Base-by-base conservation (phyloP, 2,113 vertebrate species). In the Eupsittula cactorum region DNA sequence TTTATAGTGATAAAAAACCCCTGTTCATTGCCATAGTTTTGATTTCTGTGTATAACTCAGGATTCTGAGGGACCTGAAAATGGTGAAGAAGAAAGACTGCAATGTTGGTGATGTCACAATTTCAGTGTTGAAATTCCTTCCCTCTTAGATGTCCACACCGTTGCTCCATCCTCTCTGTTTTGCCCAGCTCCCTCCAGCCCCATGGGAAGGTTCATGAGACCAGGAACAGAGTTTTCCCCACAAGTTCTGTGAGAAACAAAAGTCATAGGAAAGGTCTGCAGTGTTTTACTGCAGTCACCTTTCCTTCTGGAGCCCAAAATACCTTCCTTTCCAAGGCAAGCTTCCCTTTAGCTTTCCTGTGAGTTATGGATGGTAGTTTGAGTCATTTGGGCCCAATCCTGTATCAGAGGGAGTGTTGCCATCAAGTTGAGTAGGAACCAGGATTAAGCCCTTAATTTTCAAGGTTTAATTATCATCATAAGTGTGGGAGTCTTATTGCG, bases 361-460 rank as follows among this genome's bases (percentile, higher is more conserved):
- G 79, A 92, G 55, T 86, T 95, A 88, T 28, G 5, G 59, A 17
- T 20, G 17, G 44, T 65, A 60, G 62, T 73, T 94, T 3, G 20
- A 88, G 69, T 84, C 77, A 73, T 92, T 88, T 65, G 44, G 69
- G 55, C 82, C 80, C 82, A 55, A 60, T 86, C 52, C 86, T 44
- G 1, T 59, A 33, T 53, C 74, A 90, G 41, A 83, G 68, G 83
- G 79, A 95, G 70, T n/a, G 60, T 70, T 96, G 87, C 75, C 85
- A 77, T 87, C 50, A 41, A 49, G 77, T 90, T 86, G 87, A 94
- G 75, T 46, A 57, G 50, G 39, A 82, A 35, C 64, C 65, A 79
- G 89, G 89, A 95, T 93, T 92, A 93, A 96, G 53, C 76, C 91
- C 57, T 91, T 93, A 82, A 85, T 97, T 97, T 88, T 93, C 89